These are phyloP conservation scores for Austrolebias charrua DNA, from an alignment of 2,797 vertebrate genomes.

Conservation along the genomic window DNA sequence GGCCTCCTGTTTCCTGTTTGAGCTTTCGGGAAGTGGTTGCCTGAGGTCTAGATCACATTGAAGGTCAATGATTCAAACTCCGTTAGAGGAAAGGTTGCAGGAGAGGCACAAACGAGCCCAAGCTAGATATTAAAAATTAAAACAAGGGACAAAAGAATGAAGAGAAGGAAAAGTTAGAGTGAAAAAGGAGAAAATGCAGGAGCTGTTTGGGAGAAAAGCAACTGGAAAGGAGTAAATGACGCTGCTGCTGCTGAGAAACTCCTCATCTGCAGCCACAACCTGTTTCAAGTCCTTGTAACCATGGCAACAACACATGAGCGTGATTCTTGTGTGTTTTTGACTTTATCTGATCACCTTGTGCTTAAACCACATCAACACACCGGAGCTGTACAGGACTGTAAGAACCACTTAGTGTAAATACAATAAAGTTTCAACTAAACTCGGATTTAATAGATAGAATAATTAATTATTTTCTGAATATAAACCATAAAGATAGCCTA, in stretches of 20 bases:
- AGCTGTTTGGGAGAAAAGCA: slow-evolving; percentile 8
- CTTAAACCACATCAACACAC: slow-evolving; percentile 25
- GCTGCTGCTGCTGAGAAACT: slow-evolving; percentile 67
- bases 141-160: background rate
- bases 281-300: slow-evolving; percentile 25
- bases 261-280: slow-evolving; percentile 51
- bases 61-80: slow-evolving; percentile 19
- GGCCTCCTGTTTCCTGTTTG: too few relatives aligned
- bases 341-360: slow-evolving; percentile 40
- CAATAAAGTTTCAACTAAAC: slow-evolving; percentile 34
- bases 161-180: background rate
- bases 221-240: slow-evolving; percentile 67
- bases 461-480: slow-evolving; percentile 55
- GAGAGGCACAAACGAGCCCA: too few relatives aligned
- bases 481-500: slow-evolving; percentile 67
- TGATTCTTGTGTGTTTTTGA: slow-evolving; percentile 51
- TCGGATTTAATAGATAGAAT: slow-evolving; percentile 53
- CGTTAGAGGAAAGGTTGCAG: slow-evolving; percentile 21
- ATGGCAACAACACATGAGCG: slow-evolving; percentile 42
- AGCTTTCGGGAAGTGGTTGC: slow-evolving; percentile 3
- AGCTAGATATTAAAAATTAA: background rate
- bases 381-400: slow-evolving; percentile 48
- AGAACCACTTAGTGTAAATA: slow-evolving; percentile 59
- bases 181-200: background rate
- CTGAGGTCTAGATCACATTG: slow-evolving; percentile 14